Percentiles rank a stretch among this genome's conserved stretches.
These are phyloP conservation scores for Ophonus ardosiacus DNA, from an alignment of 2,888 invertebrate genomes.

Conservation along the genomic window DNA sequence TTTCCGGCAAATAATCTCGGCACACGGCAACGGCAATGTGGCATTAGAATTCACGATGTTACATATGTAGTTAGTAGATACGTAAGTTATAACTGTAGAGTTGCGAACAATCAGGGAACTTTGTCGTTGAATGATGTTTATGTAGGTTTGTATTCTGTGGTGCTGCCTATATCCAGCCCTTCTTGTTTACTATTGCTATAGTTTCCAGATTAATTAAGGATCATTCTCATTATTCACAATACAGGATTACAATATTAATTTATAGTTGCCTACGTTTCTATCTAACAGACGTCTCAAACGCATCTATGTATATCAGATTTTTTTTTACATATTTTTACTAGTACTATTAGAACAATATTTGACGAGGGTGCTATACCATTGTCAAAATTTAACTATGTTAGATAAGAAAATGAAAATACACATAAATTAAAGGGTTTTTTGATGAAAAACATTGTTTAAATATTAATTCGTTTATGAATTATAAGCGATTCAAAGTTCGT, in stretches of 20 bases:
- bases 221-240: constrained; percentile 4
- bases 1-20: constrained; percentile 42
- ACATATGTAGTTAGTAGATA: constrained; percentile 42
- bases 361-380: too few species aligned
- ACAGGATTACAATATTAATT: background rate
- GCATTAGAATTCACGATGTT: constrained; percentile 42
- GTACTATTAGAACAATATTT: too few species aligned
- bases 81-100: constrained; percentile 44
- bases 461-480: too few species aligned
- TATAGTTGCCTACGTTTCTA: background rate
- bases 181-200: constrained; percentile 18
- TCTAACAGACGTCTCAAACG: background rate
- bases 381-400: too few species aligned
- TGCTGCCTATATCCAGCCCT: background rate
- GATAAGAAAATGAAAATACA: too few species aligned
- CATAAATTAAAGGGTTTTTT: too few species aligned
- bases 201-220: constrained; percentile 15
- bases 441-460: too few species aligned
- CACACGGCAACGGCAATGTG: constrained; percentile 28
- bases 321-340: too few species aligned
- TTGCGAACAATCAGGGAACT: constrained; percentile 35
- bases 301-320: background rate
- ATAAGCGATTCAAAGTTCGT: too few species aligned
- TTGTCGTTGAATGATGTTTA: constrained; percentile 45
- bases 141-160: constrained; percentile 34